A percentile compares a stretch with the other conserved stretches of the same genome.
Conservation (phyloP, 2,113 vertebrate species). For the Mustela lutreola region DNA sequence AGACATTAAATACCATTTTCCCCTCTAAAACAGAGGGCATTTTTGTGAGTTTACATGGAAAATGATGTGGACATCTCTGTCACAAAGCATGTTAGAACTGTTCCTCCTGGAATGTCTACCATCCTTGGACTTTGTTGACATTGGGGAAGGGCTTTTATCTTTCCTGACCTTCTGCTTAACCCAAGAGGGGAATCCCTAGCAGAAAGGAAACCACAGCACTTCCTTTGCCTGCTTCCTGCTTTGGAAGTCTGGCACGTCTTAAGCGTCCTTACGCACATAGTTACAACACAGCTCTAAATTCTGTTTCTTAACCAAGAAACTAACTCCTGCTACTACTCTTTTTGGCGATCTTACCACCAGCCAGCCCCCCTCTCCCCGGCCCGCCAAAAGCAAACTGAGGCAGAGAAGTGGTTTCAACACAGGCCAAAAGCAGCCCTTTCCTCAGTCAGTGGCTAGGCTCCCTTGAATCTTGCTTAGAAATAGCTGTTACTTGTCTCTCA, state of each 20-base stretch:
- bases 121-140: constrained; percentile 23
- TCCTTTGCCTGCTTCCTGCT: constrained; percentile 77
- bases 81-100: neutral
- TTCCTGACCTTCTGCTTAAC: constrained; percentile 69
- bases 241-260: constrained; percentile 55
- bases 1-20: neutral
- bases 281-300: constrained; percentile 73
- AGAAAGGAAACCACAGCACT: constrained; percentile 71
- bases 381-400: neutral
- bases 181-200: constrained; percentile 77
- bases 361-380: accelerated
- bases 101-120: constrained; percentile 23
- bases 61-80: neutral
- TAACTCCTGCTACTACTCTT: neutral
- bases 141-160: constrained; percentile 53
- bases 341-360: neutral
- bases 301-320: constrained; percentile 67
- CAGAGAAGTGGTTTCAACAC: neutral
- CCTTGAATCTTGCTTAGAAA: constrained; percentile 41
- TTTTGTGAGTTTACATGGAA: neutral
- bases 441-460: neutral
- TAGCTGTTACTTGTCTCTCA: neutral
- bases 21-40: neutral
- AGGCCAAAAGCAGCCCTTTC: neutral
- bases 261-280: constrained; percentile 57